These are phyloP conservation scores for Ataeniobius toweri DNA, from an alignment of 2,797 vertebrate species.

Conservation along the genomic window DNA sequence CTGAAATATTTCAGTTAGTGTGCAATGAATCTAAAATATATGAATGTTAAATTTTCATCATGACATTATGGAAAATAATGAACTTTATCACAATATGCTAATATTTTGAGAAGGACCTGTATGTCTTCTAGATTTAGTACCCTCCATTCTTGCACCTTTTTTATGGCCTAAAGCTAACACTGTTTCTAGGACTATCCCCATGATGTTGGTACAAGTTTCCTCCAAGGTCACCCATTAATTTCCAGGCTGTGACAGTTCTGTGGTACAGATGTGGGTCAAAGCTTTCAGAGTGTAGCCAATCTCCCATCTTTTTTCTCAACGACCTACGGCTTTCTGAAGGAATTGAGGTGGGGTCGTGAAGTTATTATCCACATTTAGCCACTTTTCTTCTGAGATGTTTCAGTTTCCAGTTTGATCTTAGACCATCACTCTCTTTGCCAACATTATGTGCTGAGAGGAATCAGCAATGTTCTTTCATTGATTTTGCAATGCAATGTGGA, in stretches of 20 bases:
- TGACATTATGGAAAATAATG: too few relatives aligned
- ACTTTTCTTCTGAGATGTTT: constrained; percentile 46
- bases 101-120: too few relatives aligned
- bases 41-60: too few relatives aligned
- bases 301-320: constrained; percentile 38
- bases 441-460: constrained; percentile 50
- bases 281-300: constrained; percentile 49
- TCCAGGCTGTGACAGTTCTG: constrained; percentile 72
- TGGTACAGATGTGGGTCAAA: constrained; percentile 74
- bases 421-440: constrained; percentile 36
- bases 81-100: too few relatives aligned
- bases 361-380: constrained; percentile 43
- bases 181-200: constrained; percentile 74
- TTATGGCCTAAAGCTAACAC: constrained; percentile 37
- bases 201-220: constrained; percentile 55
- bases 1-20: too few relatives aligned
- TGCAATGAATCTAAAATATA: too few relatives aligned
- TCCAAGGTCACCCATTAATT: constrained; percentile 76
- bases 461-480: constrained; percentile 61
- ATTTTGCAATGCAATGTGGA: constrained; percentile 58
- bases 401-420: constrained; percentile 59
- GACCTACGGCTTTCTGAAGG: constrained; percentile 46
- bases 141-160: constrained; percentile 22
- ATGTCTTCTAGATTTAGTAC: background rate
- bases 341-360: constrained; percentile 8